Conservation (phyloP, 2,797 vertebrate species). For the Naso thynnoides region DNA sequence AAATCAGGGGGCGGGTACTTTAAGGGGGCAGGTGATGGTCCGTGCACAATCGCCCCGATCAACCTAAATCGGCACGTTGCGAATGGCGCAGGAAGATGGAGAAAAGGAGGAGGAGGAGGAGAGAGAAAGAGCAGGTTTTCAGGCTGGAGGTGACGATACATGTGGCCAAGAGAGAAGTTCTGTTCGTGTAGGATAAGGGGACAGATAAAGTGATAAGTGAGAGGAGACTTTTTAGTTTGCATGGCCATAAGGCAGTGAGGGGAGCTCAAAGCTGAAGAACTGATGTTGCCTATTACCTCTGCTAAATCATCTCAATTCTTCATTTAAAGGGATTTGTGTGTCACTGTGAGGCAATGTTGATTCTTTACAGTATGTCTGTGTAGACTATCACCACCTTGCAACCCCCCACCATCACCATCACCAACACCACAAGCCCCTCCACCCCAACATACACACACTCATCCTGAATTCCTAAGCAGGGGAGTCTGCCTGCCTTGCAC, state of each 20-base stretch:
- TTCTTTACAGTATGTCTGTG: constrained; percentile 24
- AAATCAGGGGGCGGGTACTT: constrained; percentile 64
- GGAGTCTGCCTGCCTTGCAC: constrained; percentile 78
- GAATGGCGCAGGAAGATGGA: constrained; percentile 20
- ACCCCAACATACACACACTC: constrained; percentile 68
- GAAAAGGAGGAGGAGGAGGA: background rate
- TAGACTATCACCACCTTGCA: constrained; percentile 42
- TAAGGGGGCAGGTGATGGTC: constrained; percentile 61
- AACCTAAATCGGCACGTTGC: constrained; percentile 48
- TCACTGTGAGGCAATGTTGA: constrained; percentile 34
- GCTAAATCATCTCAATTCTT: constrained; percentile 31
- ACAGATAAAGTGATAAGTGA: background rate
- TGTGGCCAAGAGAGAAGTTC: background rate
- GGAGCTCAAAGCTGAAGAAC: constrained; percentile 19
- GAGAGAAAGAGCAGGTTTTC: background rate
- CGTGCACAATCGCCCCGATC: constrained; percentile 55
- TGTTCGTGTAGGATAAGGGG: background rate
- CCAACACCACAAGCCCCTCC: constrained; percentile 35
- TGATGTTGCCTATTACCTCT: constrained; percentile 25
- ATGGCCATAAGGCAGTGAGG: constrained; percentile 6
- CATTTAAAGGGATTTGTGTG: constrained; percentile 28
- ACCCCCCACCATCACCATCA: constrained; percentile 29
- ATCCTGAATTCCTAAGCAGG: constrained; percentile 87
- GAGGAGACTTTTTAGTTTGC: constrained; percentile 19
- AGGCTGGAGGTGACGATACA: background rate